These are phyloP conservation scores for Eupsilia transversa DNA, from an alignment of 2,888 invertebrate species.

Conservation along the genomic window DNA sequence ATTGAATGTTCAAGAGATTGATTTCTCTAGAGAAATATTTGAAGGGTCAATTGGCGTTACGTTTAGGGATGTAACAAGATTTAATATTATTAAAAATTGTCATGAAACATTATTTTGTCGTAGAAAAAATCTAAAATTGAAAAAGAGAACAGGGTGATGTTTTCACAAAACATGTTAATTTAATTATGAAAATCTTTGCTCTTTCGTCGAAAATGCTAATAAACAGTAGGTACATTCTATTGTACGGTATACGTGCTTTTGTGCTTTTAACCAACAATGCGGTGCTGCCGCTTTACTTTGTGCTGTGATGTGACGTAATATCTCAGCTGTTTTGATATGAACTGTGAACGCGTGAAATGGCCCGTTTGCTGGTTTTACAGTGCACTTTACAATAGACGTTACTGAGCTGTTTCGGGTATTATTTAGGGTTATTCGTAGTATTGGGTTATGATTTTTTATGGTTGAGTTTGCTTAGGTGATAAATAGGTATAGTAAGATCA, in stretches of 20 bases:
- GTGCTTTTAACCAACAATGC: constrained; percentile 41
- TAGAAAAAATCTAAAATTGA: not conserved
- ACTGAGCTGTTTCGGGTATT: not conserved
- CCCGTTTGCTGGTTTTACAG: constrained; percentile 4
- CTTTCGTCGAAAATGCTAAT: constrained; percentile 44
- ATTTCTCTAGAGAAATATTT: not conserved
- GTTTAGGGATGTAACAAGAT: not conserved
- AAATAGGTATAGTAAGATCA: not conserved
- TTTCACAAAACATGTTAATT: not conserved
- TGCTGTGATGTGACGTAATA: constrained; percentile 39
- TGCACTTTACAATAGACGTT: constrained; percentile 9
- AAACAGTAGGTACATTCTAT: constrained; percentile 28
- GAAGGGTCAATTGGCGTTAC: not conserved
- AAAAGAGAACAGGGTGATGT: not conserved
- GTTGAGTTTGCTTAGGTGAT: not conserved
- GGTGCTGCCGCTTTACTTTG: constrained; percentile 35
- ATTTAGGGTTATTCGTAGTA: not conserved
- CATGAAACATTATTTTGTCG: not conserved
- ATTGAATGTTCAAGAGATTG: not conserved
- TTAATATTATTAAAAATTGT: not conserved
- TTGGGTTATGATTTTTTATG: not conserved
- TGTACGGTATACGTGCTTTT: constrained; percentile 26
- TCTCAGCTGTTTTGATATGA: constrained; percentile 37
- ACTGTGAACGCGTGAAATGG: constrained; percentile 32
- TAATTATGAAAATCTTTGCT: constrained; percentile 18